These are phyloP conservation scores for Artibeus lituratus DNA, from an alignment of 2,797 vertebrate genomes.

Conservation along the genomic window DNA sequence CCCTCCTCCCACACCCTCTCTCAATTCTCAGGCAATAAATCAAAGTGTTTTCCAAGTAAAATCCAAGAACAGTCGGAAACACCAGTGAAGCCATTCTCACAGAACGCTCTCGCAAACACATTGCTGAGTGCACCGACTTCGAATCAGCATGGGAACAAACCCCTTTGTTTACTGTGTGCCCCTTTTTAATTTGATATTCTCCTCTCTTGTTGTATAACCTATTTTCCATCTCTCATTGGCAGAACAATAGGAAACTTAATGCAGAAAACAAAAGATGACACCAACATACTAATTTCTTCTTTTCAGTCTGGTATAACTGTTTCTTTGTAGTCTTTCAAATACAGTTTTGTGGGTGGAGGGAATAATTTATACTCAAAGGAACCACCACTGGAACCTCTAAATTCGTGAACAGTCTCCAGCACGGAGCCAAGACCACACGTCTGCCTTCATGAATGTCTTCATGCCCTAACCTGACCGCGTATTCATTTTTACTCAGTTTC, in stretches of 20 bases:
- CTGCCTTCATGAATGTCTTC: not conserved
- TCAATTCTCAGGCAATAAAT: not conserved
- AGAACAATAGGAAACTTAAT: not conserved
- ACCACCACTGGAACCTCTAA: not conserved
- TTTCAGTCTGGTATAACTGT: not conserved
- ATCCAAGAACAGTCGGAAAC: not conserved
- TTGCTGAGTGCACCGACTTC: not conserved
- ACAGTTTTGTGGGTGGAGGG: not conserved
- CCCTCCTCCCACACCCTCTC: not conserved
- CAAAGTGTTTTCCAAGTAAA: not conserved
- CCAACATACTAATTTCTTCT: not conserved
- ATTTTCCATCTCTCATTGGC: not conserved
- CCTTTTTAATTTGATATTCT: not conserved
- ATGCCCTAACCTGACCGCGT: not conserved
- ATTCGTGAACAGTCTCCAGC: not conserved
- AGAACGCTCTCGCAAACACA: not conserved
- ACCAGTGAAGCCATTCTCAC: not conserved
- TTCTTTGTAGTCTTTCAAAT: not conserved
- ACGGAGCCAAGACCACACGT: not conserved
- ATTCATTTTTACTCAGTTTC: not conserved
- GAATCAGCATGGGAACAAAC: rapidly evolving
- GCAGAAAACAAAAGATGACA: not conserved
- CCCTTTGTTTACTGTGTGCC: not conserved
- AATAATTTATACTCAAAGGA: not conserved
- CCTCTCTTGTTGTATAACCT: not conserved